These are phyloP conservation scores for Alfaro cultratus DNA, from an alignment of 2,797 vertebrate species.

Conservation along the genomic window DNA sequence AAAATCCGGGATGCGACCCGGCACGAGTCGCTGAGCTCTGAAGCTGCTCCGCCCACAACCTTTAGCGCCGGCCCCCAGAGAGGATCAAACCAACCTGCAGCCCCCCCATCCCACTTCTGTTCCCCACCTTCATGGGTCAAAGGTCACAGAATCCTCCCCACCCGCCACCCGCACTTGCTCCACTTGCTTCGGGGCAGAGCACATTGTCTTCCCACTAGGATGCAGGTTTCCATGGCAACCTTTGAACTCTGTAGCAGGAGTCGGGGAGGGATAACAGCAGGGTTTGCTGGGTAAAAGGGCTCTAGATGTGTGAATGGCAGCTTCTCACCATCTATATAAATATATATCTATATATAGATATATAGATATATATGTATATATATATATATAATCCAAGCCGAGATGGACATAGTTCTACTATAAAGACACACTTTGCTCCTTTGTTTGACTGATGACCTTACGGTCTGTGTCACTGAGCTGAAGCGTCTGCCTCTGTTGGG, in stretches of 20 bases:
- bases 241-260: slow-evolving; percentile 60
- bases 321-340: slow-evolving; percentile 17
- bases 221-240: slow-evolving; percentile 70
- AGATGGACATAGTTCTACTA: slow-evolving; percentile 2
- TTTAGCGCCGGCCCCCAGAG: slow-evolving; percentile 8
- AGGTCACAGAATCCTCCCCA: slow-evolving; percentile 57
- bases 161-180: slow-evolving; percentile 31
- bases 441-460: slow-evolving; percentile 72
- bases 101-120: slow-evolving; percentile 11
- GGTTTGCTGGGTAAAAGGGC: slow-evolving; percentile 54
- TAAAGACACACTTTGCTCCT: slow-evolving; percentile 28
- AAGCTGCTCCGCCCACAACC: slow-evolving; percentile 42
- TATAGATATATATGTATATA: not conserved
- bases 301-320: slow-evolving; percentile 59
- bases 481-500: slow-evolving; percentile 60
- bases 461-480: slow-evolving; percentile 59
- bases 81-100: slow-evolving; percentile 60
- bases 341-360: not conserved
- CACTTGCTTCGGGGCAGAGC: slow-evolving; percentile 56
- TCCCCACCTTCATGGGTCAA: slow-evolving; percentile 64
- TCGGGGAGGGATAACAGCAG: slow-evolving; percentile 62
- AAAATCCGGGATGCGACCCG: slow-evolving; percentile 55
- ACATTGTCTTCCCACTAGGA: slow-evolving; percentile 55
- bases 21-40: slow-evolving; percentile 46
- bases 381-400: not conserved